Evolutionary conservation across 2,113 vertebrate genomes (phyloP).

Genomic region (Halichoerus grypus): DNA sequence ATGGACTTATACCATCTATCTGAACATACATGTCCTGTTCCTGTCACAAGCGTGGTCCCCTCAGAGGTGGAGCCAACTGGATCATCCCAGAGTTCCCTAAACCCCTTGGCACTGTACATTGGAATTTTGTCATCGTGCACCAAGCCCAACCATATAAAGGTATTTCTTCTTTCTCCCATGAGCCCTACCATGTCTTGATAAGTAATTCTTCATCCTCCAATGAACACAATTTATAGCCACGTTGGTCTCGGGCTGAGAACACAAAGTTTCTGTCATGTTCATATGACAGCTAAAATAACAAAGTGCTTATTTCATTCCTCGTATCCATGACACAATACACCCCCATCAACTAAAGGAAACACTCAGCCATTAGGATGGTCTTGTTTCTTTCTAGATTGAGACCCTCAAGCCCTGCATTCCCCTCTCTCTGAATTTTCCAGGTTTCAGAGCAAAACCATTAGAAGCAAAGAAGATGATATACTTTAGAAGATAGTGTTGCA

Average conservation of each 20-base stretch:
- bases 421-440: not conserved
- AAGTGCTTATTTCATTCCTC: not conserved
- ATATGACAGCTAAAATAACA: not conserved
- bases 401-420: not conserved
- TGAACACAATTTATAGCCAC: not conserved
- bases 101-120: not conserved
- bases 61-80: not conserved
- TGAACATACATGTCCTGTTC: not conserved
- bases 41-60: not conserved
- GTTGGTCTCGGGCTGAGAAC: not conserved
- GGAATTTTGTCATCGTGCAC: not conserved
- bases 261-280: not conserved
- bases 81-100: not conserved
- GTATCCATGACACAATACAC: not conserved
- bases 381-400: conserved; percentile 8
- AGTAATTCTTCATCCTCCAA: not conserved
- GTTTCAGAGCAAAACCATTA: not conserved
- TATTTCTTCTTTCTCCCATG: not conserved
- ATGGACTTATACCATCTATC: not conserved
- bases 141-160: not conserved
- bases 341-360: not conserved
- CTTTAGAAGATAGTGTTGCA: not conserved
- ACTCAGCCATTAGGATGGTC: not conserved
- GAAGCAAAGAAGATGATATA: conserved; percentile 24
- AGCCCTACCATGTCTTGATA: conserved; percentile 1